phyloP scores from a whole-genome alignment of 2,797 vertebrate genomes.

The Cephalopachus bancanus region DNA sequence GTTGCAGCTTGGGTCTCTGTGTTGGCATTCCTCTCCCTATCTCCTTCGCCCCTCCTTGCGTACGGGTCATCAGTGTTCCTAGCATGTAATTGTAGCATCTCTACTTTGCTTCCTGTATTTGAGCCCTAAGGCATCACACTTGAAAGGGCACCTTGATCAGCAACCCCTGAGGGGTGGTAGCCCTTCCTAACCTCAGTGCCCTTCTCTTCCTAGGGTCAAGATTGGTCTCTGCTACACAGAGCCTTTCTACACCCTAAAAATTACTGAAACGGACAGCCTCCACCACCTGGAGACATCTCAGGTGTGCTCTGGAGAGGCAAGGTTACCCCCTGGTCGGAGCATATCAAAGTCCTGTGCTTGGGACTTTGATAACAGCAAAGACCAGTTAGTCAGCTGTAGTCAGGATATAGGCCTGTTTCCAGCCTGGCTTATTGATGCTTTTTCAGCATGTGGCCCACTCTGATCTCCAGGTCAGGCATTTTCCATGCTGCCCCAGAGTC shows the following conservation, averaged over 20 bases:
- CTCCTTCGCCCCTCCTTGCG: not conserved
- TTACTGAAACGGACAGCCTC: not conserved
- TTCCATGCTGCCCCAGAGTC: not conserved
- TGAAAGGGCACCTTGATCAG: not conserved
- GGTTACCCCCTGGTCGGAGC: not conserved
- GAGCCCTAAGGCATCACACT: not conserved
- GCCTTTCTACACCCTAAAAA: not conserved
- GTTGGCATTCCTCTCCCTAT: no score
- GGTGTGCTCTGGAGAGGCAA: not conserved
- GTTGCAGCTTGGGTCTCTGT: not conserved
- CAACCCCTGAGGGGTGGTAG: not conserved
- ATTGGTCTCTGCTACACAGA: not conserved
- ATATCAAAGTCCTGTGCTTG: not conserved
- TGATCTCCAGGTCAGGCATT: not conserved
- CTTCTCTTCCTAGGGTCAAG: not conserved
- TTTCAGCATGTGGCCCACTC: not conserved
- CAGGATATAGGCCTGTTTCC: not conserved
- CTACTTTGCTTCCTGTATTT: not conserved
- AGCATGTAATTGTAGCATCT: not conserved
- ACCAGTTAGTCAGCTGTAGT: no score
- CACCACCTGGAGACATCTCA: not conserved
- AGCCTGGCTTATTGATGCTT: not conserved
- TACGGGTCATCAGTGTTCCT: not conserved
- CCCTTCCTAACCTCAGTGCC: not conserved
- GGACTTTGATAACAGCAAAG: not conserved